Evolutionary conservation across 2,888 invertebrate species (phyloP), one percentile per base, ranked within the genome.

Genomic region (Camponotus fellah): DNA sequence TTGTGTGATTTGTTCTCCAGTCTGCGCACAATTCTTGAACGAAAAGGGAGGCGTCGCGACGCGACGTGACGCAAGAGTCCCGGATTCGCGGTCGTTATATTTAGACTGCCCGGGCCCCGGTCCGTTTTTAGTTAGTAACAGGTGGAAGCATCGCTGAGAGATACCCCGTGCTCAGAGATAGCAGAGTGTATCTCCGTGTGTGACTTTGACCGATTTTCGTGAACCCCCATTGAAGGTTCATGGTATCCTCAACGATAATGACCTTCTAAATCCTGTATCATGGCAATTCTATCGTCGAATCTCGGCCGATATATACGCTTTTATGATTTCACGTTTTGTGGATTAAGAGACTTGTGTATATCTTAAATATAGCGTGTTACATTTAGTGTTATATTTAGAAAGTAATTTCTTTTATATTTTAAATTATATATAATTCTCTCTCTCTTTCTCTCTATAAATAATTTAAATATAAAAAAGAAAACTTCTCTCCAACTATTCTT

Each of bases 151-250:
- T 74, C 84, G 75, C 85, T 26, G 85, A 82, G 82, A 71, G 71
- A 60, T n/a, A n/a, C n/a, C 53, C 46, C 37, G 43, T 60, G 43
- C 9, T 56, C 43, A 5, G 17, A 71, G 86, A 76, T 85, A 87
- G 88, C 89, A 88, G 89, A 87, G 90, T 90, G 88, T 83, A 88
- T 88, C 90, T 90, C 72, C 85, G 89, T 58, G 87, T 94, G 87
- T 94, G 94, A 94, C 94, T 94, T 94, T 94, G 94, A 94, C 94
- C 94, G 94, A 93, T 94, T 94, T 94, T 90, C 91, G 82, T 85
- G 84, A 90, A 90, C 88, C 86, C 85, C 86, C 83, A 82, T 88
- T 69, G 81, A 80, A 83, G 85, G 69, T 69, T 64, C 82, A 58
- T 86, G 84, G 82, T 84, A 83, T 32, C 76, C 65, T 46, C 82